phyloP scores from a whole-genome alignment of 2,888 invertebrate genomes.

The Mesoligia furuncula region DNA sequence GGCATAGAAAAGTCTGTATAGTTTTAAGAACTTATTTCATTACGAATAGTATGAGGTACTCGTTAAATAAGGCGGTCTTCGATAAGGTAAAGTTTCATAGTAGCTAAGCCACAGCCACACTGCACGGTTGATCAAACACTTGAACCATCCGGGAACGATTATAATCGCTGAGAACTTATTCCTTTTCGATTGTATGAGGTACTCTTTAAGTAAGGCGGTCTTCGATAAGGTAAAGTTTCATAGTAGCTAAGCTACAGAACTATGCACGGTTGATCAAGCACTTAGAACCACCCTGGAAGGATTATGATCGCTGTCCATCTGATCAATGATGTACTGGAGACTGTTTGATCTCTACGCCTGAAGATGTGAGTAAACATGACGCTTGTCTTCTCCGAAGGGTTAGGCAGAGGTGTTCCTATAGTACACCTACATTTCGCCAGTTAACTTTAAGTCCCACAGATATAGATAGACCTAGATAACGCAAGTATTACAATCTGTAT shows the following conservation, averaged over 20 bases:
- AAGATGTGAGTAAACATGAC: conserved; percentile 91
- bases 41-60: background rate
- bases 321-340: conserved; percentile 96
- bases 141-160: conserved; percentile 96
- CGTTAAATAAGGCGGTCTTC: background rate
- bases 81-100: too few relatives aligned
- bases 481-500: too few relatives aligned
- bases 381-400: background rate
- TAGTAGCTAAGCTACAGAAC: conserved; percentile 92
- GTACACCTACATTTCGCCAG: too few relatives aligned
- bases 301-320: conserved; percentile 96
- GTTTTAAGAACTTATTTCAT: background rate
- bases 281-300: conserved; percentile 96
- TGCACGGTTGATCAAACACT: conserved; percentile 94
- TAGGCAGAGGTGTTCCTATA: background rate
- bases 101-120: conserved; percentile 94
- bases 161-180: conserved; percentile 91
- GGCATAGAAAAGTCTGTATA: background rate
- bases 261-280: conserved; percentile 96
- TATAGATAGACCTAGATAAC: too few relatives aligned
- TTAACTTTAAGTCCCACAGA: too few relatives aligned
- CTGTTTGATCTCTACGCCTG: conserved; percentile 96
- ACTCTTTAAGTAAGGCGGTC: background rate
- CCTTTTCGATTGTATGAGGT: background rate
- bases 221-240: too few relatives aligned